A percentile compares a stretch with the other conserved stretches of the same genome.
phyloP scores from a whole-genome alignment of 2,113 vertebrate genomes.

The Xenus cinereus region DNA sequence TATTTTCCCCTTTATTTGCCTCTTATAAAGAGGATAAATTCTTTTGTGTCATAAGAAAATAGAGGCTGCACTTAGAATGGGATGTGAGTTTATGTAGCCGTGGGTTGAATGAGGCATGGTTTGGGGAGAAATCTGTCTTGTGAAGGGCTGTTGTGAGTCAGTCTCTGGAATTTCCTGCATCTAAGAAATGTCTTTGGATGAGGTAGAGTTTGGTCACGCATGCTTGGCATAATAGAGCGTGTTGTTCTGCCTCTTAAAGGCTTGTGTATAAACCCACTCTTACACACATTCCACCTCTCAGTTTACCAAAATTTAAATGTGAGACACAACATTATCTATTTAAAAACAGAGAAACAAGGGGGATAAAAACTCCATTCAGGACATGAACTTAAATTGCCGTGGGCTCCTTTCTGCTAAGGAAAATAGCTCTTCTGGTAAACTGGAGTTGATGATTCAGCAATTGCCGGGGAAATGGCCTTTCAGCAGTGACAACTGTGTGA shows the following conservation, averaged over 20 bases:
- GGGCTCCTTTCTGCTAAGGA: not conserved
- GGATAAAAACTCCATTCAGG: constrained; percentile 33
- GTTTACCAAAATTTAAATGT: constrained; percentile 3
- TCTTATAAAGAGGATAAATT: not conserved
- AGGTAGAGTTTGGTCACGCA: not conserved
- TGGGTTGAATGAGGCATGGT: not conserved
- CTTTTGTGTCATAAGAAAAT: not conserved
- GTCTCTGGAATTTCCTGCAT: not conserved
- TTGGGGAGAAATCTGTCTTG: not conserved
- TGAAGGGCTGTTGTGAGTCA: not conserved
- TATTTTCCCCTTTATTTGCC: not conserved
- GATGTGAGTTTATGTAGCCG: not conserved
- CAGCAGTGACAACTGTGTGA: not conserved
- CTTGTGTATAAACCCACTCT: not conserved
- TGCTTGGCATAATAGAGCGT: not conserved
- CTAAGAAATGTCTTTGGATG: not conserved
- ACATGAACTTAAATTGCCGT: not conserved
- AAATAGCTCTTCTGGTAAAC: constrained; percentile 32
- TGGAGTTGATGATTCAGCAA: constrained; percentile 25
- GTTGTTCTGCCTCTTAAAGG: not conserved
- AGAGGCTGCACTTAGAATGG: not conserved
- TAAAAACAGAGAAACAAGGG: not conserved
- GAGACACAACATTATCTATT: constrained; percentile 15
- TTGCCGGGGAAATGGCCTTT: not conserved
- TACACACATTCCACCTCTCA: not conserved